Percentiles rank a stretch among this genome's conserved stretches.
phyloP scores from a whole-genome alignment of 1,140 invertebrate genomes.

The Ylistrum balloti region DNA sequence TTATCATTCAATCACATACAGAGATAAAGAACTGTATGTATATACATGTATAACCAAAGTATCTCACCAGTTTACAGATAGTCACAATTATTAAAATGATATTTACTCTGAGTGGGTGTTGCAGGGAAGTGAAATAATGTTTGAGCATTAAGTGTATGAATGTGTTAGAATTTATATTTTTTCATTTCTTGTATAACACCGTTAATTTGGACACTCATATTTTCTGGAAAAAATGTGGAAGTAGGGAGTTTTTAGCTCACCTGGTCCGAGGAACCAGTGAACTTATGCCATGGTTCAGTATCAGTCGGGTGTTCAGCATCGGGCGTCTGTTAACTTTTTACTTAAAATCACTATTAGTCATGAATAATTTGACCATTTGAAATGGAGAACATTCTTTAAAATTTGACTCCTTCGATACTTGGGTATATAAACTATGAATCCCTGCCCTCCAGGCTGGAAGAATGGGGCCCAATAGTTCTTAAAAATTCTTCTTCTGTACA shows the following conservation, averaged over 20 bases:
- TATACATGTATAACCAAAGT: neutral
- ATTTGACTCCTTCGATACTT: no score
- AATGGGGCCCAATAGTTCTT: no score
- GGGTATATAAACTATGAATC: no score
- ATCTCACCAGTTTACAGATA: neutral
- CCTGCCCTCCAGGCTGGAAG: no score
- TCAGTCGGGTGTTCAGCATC: no score
- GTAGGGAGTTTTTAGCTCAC: neutral
- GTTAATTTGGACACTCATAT: neutral
- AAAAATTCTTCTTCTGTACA: no score
- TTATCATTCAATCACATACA: neutral
- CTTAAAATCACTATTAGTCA: no score
- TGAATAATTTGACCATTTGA: no score
- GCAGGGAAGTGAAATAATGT: neutral
- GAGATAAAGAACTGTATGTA: neutral
- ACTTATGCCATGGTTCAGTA: no score
- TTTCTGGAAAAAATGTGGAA: neutral
- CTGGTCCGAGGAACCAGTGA: no score
- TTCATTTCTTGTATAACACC: neutral
- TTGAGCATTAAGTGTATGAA: neutral
- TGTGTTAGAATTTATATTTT: neutral
- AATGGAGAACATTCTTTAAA: no score
- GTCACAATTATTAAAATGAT: neutral
- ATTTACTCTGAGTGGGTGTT: neutral
- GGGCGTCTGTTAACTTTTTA: no score